Evolutionary conservation across 2,888 invertebrate species (phyloP), one percentile per base, ranked within the genome.

Genomic region (Trachelus troglodyta): DNA sequence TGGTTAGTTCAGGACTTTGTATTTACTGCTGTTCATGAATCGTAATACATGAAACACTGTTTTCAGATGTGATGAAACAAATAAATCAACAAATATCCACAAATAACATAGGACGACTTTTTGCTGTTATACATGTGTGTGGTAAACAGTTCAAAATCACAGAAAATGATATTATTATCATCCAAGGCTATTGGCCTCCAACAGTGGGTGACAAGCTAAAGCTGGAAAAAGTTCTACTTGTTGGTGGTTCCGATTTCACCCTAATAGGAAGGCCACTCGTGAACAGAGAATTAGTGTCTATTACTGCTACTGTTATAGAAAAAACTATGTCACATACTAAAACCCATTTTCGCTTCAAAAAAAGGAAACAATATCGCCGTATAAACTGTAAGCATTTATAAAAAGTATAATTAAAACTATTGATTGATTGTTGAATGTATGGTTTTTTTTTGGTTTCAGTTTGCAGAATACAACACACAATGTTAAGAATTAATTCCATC

Each of bases 81-180:
- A 94, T 96, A 69, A 96, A 96, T 85, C 91, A 92, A 76, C 93
- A 95, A 82, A 92, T 96, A 34, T 91, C 92, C 82, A 92, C 93
- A 23, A 92, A 93, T 69, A 87, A 87, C 40, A 91, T 93, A 15
- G 95, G 95, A 9, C 92, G 96, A 69, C 92, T 95, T 81, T 98
- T 98, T 92, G 98, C 98, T 0, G 94, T 98, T 1, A 93, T 98
- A 1, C 95, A 97, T 85, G 85, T 98, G 31, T 93, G 95, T 80
- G 97, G 97, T 15, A 96, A 96, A 91, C 98, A 98, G 88, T 96
- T 95, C 92, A 96, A 97, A 92, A 93, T 98, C 0, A 97, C 97
- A 0, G 93, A 95, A 79, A 97, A 96, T n/a, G 98, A 98, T 92
- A 92, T 98, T 4, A 93, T 98, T 37, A 93, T 97, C 0, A 92